Evolutionary conservation across 2,797 vertebrate species (phyloP), one percentile per base, ranked within the genome.

Genomic region (Tenualosa thibaudeaui): DNA sequence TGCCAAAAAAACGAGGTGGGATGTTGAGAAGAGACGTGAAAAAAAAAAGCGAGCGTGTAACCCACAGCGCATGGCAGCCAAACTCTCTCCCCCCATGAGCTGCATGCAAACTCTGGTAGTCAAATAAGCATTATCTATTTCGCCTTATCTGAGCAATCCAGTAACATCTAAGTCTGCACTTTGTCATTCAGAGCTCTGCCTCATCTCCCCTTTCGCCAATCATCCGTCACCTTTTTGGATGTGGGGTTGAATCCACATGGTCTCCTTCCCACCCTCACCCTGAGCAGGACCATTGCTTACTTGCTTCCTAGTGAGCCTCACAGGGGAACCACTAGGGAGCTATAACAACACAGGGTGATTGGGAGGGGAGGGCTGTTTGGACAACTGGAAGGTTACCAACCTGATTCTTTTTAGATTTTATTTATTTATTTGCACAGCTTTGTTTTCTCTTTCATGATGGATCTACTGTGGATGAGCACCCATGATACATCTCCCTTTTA

Each of bases 301-400:
- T 78, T 87, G 86, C 88, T 90, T 90, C 87, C 86, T 86, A 88
- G 71, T 81, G 82, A 88, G 92, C 86, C 71, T 87, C 90, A 89
- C 75, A 81, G 54, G 83, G 31, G 51, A 83, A 85, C 88, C 90
- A 90, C 85, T 51, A 54, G 89, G 83, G 85, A 91, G 71, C 85
- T 86, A 86, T 91, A 86, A 90, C 92, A 85, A 86, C 90, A 93
- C 86, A 65, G 40, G 17, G 81, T 60, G 86, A 91, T 88, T 78
- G 88, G 88, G 90, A 88, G 87, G 19, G 17, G 78, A 85, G 87
- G 89, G 90, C 86, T 96, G 95, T 97, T 96, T 96, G 92, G 91
- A 97, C 95, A 97, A 96, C 94, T 96, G 95, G 94, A 95, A 96
- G 90, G 90, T 96, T 96, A 93, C 88, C 82, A 87, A 8, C 84